These are phyloP conservation scores for Athalia circularis DNA, from an alignment of 2,888 invertebrate species.

Conservation along the genomic window DNA sequence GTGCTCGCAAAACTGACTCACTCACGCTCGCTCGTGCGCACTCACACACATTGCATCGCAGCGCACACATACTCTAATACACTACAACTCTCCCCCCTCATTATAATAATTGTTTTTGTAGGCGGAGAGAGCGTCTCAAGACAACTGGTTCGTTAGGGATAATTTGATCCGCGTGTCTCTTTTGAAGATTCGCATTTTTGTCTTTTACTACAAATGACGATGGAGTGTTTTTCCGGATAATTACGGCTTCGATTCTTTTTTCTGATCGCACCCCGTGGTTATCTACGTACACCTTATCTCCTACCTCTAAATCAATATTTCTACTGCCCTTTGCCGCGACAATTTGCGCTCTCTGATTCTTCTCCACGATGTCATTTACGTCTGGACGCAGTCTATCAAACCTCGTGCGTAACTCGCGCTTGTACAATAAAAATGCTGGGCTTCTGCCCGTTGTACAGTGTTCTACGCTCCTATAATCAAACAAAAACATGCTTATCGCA, in stretches of 20 bases:
- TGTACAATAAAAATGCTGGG: conserved; percentile 52
- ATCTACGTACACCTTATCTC: not conserved
- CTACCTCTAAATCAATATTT: not conserved
- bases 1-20: no score
- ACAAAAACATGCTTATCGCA: conserved; percentile 43
- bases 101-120: no score
- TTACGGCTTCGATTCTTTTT: not conserved
- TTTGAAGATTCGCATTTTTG: no score
- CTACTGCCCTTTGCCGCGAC: not conserved
- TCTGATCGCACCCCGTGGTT: not conserved
- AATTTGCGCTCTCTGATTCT: conserved; percentile 25
- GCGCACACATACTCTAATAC: no score
- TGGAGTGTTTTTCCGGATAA: no score
- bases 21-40: no score
- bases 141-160: no score
- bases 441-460: conserved; percentile 50
- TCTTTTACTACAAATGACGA: no score
- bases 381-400: conserved; percentile 49
- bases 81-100: no score
- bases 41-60: no score
- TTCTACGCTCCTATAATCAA: conserved; percentile 51
- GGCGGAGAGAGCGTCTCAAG: no score
- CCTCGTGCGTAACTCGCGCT: conserved; percentile 50
- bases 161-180: no score
- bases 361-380: conserved; percentile 17